Conservation (phyloP, 2,113 vertebrate species). For the Seriola rivoliana region DNA sequence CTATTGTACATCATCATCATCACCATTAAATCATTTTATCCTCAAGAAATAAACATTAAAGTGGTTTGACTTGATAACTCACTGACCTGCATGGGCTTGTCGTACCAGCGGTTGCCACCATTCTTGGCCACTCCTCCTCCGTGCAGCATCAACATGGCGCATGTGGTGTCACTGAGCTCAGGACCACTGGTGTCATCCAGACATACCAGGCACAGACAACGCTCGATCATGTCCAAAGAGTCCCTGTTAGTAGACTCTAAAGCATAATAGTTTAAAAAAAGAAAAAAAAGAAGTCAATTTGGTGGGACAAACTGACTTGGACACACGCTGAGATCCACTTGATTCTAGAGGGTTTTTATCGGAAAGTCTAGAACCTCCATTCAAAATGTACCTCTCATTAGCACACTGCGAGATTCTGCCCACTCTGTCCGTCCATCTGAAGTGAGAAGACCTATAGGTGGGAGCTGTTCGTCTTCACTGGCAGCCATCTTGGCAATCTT, state of each 20-base stretch:
- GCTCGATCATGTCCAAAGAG: slow-evolving; percentile 96
- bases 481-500: slow-evolving; percentile 95
- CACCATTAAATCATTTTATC: not conserved
- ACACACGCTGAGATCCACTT: not conserved
- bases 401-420: slow-evolving; percentile 89
- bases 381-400: slow-evolving; percentile 89
- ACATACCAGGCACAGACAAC: slow-evolving; percentile 94
- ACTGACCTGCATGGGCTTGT: slow-evolving; percentile 97
- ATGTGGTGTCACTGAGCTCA: slow-evolving; percentile 86
- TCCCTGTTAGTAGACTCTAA: slow-evolving; percentile 97
- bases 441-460: slow-evolving; percentile 94
- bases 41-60: not conserved
- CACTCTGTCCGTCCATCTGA: slow-evolving; percentile 93
- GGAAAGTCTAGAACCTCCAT: not conserved
- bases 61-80: not conserved
- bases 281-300: not conserved
- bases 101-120: slow-evolving; percentile 96
- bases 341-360: not conserved
- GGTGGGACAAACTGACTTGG: not conserved
- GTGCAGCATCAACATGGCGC: slow-evolving; percentile 91
- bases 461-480: slow-evolving; percentile 88
- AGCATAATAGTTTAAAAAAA: not conserved
- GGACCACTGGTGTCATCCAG: slow-evolving; percentile 85
- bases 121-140: slow-evolving; percentile 90
- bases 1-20: not conserved